These are phyloP conservation scores for Apamea anceps DNA, from an alignment of 2,888 invertebrate genomes.

Conservation along the genomic window DNA sequence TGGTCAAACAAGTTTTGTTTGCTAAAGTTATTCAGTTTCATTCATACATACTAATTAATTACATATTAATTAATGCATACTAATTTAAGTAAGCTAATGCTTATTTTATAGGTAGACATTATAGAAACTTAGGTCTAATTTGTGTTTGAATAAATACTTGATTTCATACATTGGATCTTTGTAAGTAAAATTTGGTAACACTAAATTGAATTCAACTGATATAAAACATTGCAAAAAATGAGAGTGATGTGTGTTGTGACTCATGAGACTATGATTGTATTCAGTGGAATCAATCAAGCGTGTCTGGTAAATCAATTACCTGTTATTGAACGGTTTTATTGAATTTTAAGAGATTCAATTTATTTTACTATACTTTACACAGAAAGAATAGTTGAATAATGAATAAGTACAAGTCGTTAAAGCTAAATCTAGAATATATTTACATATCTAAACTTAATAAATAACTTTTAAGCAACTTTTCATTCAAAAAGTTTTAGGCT, in stretches of 20 bases:
- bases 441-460: not conserved
- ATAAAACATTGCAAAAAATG: conserved; percentile 10
- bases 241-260: not conserved
- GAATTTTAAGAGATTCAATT: not conserved
- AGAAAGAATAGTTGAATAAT: not conserved
- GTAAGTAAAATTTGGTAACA: not conserved
- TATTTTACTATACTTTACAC: too few species aligned
- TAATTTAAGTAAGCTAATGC: not conserved
- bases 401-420: not conserved
- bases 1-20: not conserved
- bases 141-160: not conserved
- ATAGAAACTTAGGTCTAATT: not conserved
- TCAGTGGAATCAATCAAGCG: conserved; percentile 3
- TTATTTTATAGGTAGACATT: not conserved
- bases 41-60: too few species aligned
- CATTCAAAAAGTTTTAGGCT: conserved; percentile 20
- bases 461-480: not conserved
- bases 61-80: too few species aligned
- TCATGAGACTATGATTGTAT: conserved; percentile 2
- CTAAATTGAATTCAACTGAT: not conserved
- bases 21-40: not conserved
- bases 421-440: not conserved
- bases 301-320: conserved; percentile 32
- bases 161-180: not conserved
- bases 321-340: not conserved